Conservation (phyloP, 92 coral and sea anemone genomes). For the Bergia puertoricense region DNA sequence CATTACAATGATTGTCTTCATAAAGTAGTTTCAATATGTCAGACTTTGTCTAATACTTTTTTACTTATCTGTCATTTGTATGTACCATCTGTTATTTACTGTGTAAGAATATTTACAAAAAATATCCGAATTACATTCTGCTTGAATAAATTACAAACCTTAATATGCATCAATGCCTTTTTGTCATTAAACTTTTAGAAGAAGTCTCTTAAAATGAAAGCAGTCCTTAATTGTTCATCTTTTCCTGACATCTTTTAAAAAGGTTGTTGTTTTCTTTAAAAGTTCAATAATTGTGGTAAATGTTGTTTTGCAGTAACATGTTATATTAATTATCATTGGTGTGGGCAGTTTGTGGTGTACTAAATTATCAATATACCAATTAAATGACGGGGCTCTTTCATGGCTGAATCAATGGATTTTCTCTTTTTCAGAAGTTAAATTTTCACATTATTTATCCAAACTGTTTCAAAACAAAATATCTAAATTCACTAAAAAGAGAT, state of each 20-base stretch:
- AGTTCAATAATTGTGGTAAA: background rate
- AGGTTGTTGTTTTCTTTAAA: background rate
- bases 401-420: too few relatives aligned
- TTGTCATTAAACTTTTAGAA: background rate
- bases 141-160: background rate
- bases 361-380: background rate
- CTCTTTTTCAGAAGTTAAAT: too few relatives aligned
- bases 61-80: background rate
- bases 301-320: background rate
- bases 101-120: background rate
- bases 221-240: background rate
- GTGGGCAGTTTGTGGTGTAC: conserved; percentile 10
- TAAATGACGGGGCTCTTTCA: too few relatives aligned
- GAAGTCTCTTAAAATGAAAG: background rate
- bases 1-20: background rate
- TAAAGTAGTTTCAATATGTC: background rate
- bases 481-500: too few relatives aligned
- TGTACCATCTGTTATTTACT: background rate
- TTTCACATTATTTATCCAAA: too few relatives aligned
- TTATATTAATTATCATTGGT: background rate
- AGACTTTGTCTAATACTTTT: background rate
- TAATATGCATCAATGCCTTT: too few relatives aligned
- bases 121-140: too few relatives aligned
- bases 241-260: background rate
- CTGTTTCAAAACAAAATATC: too few relatives aligned